Conservation (phyloP, 1,140 invertebrate genomes). For the Bombus superbus region DNA sequence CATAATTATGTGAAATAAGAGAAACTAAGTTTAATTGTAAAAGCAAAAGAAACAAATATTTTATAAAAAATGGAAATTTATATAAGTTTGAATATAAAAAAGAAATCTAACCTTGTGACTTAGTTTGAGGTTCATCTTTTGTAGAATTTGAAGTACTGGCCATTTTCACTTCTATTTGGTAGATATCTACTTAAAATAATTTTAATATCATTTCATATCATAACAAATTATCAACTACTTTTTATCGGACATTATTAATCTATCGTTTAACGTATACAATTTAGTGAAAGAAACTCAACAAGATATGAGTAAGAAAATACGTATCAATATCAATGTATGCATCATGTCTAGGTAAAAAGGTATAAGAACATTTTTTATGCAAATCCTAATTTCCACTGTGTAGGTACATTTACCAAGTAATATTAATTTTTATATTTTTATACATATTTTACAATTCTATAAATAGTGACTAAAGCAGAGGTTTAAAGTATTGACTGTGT, state of each 20-base stretch:
- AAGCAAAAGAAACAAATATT: background rate
- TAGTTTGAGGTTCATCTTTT: constrained; percentile 18
- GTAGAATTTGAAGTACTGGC: constrained; percentile 3
- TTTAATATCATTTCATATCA: background rate
- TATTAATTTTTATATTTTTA: background rate
- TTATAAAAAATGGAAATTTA: background rate
- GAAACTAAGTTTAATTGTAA: background rate
- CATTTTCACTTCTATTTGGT: constrained; percentile 14
- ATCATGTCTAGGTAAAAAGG: background rate
- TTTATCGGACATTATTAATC: background rate
- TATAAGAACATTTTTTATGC: background rate
- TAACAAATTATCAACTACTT: background rate
- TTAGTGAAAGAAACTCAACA: background rate
- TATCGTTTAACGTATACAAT: background rate
- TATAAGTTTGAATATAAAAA: background rate
- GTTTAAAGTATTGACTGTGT: background rate
- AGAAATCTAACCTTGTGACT: constrained; percentile 40
- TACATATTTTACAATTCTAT: background rate
- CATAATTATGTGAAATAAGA: background rate
- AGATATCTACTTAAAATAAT: background rate
- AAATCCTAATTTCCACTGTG: background rate
- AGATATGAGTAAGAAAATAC: background rate
- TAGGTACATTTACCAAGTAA: background rate
- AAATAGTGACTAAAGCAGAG: background rate
- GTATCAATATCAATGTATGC: background rate